Evolutionary conservation across 1,140 invertebrate species (phyloP).

Genomic region (Idris sp.): DNA sequence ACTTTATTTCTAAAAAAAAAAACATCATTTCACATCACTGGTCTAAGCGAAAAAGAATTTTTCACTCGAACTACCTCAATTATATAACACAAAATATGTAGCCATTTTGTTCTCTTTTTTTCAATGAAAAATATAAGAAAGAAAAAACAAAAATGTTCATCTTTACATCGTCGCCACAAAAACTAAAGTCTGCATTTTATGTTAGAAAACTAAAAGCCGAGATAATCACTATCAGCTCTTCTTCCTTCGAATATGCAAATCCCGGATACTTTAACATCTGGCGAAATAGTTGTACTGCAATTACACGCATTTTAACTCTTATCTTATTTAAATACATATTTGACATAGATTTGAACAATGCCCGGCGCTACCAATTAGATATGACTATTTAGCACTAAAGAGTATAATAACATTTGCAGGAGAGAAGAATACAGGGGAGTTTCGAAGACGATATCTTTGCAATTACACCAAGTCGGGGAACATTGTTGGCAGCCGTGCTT

Average conservation of each 20-base stretch:
- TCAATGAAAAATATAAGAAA: too few species aligned
- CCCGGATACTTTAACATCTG: constrained; percentile 26
- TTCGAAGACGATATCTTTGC: constrained; percentile 61
- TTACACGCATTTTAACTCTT: constrained; percentile 52
- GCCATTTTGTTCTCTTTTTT: too few species aligned
- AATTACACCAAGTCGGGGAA: constrained; percentile 59
- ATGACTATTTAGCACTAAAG: constrained; percentile 47
- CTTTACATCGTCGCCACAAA: constrained; percentile 6
- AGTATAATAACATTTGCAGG: constrained; percentile 60
- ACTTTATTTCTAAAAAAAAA: constrained; percentile 13
- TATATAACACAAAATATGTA: too few species aligned
- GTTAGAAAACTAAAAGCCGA: constrained; percentile 22
- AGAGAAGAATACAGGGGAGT: constrained; percentile 46
- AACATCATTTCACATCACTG: constrained; percentile 6
- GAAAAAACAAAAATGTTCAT: too few species aligned
- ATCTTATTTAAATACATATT: constrained; percentile 56
- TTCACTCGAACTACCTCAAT: too few species aligned
- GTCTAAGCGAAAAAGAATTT: constrained; percentile 1
- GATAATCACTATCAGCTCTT: constrained; percentile 52
- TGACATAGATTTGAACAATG: constrained; percentile 56
- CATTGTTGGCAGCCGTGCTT: constrained; percentile 64
- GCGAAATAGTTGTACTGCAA: constrained; percentile 49
- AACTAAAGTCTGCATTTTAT: constrained; percentile 20
- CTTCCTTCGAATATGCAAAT: constrained; percentile 44
- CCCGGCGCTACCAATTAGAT: constrained; percentile 44